Evolutionary conservation across 23 tunicate species (phyloP), one percentile per base, ranked within the genome.

Genomic region (Trididemnum clinides): DNA sequence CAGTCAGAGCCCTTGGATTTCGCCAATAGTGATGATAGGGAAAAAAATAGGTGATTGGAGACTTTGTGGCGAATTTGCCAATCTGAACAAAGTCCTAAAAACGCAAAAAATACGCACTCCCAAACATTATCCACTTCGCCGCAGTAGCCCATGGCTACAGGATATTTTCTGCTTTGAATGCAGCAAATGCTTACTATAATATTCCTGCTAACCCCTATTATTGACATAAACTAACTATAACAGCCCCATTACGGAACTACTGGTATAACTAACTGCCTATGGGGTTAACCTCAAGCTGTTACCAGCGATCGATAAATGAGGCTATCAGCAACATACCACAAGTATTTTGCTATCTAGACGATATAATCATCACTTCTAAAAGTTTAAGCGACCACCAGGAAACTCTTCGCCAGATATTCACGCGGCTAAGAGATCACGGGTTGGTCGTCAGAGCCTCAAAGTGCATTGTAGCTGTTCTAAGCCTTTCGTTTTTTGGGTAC

Each of bases 81-180:
- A n/a, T 37, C 75, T 66, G 12, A 66, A 66, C 7, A 66, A 66
- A 66, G 37, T 66, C 4, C 37, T 66, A 23, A 66, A 66, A 31
- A 32, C 31, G 37, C 75, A 30, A 29, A 30, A n/a, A 32, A 30
- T 66, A 32, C n/a, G 75, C 75, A 29, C 7, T 66, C 18, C 75
- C 75, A 6, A 66, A 66, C 75, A 66, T 66, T 28, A 66, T 29
- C 37, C 10, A 66, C n/a, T 66, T 66, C 31, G 36, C 37, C 7
- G 36, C 75, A 7, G 5, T 66, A 20, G 75, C 75, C 7, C 75
- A 66, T n/a, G 37, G n/a, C 3, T 66, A 6, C 6, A 29, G 10
- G 7, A 29, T 36, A 37, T 66, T 66, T 31, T 29, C 37, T 10
- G 10, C 37, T 15, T 15, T 66, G 7, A 37, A 66, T 37, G n/a